phyloP scores from a whole-genome alignment of 2,113 vertebrate species.

The Oreochromis aureus region DNA sequence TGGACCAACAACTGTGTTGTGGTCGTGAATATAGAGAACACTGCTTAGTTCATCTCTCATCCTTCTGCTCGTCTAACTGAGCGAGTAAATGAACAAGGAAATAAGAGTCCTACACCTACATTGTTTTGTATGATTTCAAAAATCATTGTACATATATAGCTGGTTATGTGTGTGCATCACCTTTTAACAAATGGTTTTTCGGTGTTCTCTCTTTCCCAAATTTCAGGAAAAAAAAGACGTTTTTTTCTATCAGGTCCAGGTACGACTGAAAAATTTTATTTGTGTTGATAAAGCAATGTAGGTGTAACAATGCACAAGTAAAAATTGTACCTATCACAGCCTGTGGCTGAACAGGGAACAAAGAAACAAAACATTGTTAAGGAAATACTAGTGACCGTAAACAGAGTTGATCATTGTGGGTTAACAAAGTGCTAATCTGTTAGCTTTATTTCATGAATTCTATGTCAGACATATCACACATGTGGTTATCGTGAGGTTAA shows the following conservation, averaged over 20 bases:
- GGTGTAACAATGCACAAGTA: not conserved
- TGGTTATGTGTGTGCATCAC: not conserved
- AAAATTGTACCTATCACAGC: not conserved
- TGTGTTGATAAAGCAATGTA: not conserved
- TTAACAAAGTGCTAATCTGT: not conserved
- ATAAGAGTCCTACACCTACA: not conserved
- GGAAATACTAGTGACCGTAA: not conserved
- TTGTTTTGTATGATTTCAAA: not conserved
- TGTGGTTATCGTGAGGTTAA: not conserved
- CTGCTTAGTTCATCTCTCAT: not conserved
- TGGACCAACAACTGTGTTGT: not conserved
- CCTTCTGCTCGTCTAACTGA: not conserved
- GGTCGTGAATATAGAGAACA: not conserved
- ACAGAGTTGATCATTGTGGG: not conserved
- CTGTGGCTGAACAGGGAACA: not conserved
- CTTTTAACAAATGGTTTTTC: not conserved
- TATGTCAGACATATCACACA: not conserved
- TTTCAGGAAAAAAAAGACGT: fast-evolving
- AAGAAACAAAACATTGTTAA: not conserved
- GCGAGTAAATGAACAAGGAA: not conserved
- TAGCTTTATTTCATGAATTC: not conserved
- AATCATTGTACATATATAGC: not conserved
- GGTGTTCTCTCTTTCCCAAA: not conserved
- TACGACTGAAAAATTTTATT: not conserved
- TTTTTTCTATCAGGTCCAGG: not conserved